Base-by-base conservation (phyloP, 2,113 vertebrate genomes). In the Syrrhaptes paradoxus region DNA sequence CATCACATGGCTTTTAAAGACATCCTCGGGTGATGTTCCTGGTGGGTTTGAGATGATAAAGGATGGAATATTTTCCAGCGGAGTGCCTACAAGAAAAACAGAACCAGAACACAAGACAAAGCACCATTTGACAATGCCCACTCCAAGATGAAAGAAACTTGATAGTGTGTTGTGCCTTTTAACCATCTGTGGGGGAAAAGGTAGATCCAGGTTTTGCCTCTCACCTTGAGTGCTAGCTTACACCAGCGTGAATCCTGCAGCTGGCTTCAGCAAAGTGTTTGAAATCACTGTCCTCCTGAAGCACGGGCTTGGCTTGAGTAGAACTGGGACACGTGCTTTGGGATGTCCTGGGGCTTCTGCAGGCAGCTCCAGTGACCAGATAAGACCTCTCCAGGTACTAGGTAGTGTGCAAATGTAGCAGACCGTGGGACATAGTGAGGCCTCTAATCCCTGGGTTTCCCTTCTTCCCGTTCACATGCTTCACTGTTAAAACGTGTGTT, bases 1-100 rank as follows among this genome's bases (percentile, higher is more conserved):
- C 76, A 74, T 95, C 97, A 97, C 96, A 81, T 90, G 96, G 84
- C 70, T 83, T 86, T n/a, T 81, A 95, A 97, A 95, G 89, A 93
- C 31, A 14, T 38, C 74, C 90, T 94, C 66, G 57, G 51, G 90
- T 96, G 96, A 96, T 13, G 38, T 70, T 96, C 93, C 77, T 89
- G 76, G 90, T 90, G 95, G 94, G 85, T 85, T 90, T 87, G 89
- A 97, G 87, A 95, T 1, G 11, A 76, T 95, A 93, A 98, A 92
- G 77, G 87, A 92, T 63, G 45, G 34, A 84, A 29, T 63, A 36
- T 92, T 96, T 95, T 92, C 90, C 94, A 96, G 81, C 26, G n/a
- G 28, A 66, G 36, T n/a, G 61, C 59, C 61, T 74, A 54, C 49
- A 77, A 85, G 80, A 91, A 95, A 94, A 85, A 73, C 62, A 62